Conservation (phyloP, 1,140 invertebrate genomes). For the Microplitis mediator region DNA sequence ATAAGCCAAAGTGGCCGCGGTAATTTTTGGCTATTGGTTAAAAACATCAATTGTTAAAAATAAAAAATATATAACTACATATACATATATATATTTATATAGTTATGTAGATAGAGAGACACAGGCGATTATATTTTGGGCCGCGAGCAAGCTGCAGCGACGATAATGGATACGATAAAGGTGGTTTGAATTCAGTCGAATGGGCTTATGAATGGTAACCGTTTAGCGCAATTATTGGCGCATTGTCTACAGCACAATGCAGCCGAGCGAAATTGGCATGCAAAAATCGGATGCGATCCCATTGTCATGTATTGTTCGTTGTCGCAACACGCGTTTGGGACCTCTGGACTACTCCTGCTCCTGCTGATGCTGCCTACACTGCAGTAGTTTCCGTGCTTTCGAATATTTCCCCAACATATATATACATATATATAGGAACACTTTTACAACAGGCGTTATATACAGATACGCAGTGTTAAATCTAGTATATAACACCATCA, state of each 20-base stretch:
- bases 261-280: constrained; percentile 58
- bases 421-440: background rate
- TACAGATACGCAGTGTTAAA: background rate
- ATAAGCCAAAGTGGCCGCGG: no score
- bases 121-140: constrained; percentile 43
- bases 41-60: no score
- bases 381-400: constrained; percentile 30
- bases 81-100: no score
- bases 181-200: constrained; percentile 59
- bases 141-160: constrained; percentile 34
- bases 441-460: no score
- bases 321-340: constrained; percentile 26
- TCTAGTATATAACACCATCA: background rate
- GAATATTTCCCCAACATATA: constrained; percentile 23
- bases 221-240: constrained; percentile 62
- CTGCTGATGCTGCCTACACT: background rate
- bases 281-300: constrained; percentile 62
- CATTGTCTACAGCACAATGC: constrained; percentile 62
- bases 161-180: constrained; percentile 60
- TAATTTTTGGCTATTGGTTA: no score
- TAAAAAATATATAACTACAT: no score
- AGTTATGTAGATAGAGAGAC: background rate
- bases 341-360: no score
- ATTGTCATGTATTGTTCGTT: constrained; percentile 58
- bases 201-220: constrained; percentile 59